Evolutionary conservation across 2,797 vertebrate genomes (phyloP), one percentile per base, ranked within the genome.

Genomic region (Sebastes elongatus): DNA sequence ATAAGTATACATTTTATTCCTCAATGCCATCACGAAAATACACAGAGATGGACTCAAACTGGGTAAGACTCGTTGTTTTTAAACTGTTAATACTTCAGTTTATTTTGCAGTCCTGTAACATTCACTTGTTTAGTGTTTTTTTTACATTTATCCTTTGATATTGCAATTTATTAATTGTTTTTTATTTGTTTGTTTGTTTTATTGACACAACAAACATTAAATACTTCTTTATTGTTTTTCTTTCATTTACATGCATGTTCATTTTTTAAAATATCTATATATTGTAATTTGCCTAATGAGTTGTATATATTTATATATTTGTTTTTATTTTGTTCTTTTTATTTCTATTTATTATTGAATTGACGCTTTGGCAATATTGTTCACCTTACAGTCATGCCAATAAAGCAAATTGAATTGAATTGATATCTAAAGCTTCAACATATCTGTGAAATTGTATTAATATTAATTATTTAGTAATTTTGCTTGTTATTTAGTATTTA

Each of bases 11-110:
- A 30, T 71, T 68, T 69, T 81, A 10, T 60, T 82, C 69, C 38
- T 78, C 33, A 57, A 95, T 96, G 95, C 91, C 93, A 86, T 84
- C 88, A 66, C 86, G 88, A 76, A 90, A 84, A 76, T 92, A 90
- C 52, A 80, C 76, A 38, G 92, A 94, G 33, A 96, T 96, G 93
- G 94, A 92, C 55, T 82, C 89, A 33, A 87, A 84, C 46, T 87
- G 81, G 95, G 96, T 97, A 94, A 96, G 96, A 77, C 8, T 52
- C n/a, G 7, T 69, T 74, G 14, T 10, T 23, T 32, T 16, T 35
- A 74, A 72, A 71, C 10, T 64, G 6, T 55, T 42, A 10, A 52
- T 74, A 32, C 10, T 86, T 85, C 6, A 83, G 14, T 7, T 30
- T 81, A 13, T 84, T 20, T 74, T 71, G 27, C 56, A 38, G 11